phyloP scores from a whole-genome alignment of 2,113 vertebrate species.

The Zapus hudsonius region DNA sequence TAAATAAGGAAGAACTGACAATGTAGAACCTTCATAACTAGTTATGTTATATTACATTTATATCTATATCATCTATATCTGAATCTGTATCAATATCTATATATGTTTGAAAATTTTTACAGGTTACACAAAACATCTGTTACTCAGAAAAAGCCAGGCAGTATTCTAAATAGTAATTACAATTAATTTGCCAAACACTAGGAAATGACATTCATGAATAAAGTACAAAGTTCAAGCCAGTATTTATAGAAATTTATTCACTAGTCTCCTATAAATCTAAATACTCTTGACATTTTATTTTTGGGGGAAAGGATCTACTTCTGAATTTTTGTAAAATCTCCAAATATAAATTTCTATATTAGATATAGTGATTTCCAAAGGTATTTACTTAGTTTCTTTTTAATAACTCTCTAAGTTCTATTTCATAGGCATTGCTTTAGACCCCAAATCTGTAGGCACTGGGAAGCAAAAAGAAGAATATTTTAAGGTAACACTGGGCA shows the following conservation, averaged over 20 bases:
- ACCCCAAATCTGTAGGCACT: too few species aligned
- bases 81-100: neutral
- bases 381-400: too few species aligned
- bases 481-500: too few species aligned
- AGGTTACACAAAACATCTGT: neutral
- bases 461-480: too few species aligned
- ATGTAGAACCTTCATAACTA: neutral
- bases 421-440: too few species aligned
- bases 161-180: conserved; percentile 23
- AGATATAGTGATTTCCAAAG: too few species aligned
- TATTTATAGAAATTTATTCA: conserved; percentile 50
- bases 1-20: conserved; percentile 30
- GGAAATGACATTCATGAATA: conserved; percentile 32
- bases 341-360: too few species aligned
- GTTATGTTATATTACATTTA: neutral
- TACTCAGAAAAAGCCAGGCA: conserved; percentile 33
- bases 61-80: too few species aligned
- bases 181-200: conserved; percentile 31
- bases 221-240: conserved; percentile 13
- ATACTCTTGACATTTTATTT: too few species aligned
- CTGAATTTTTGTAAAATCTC: too few species aligned
- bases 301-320: too few species aligned
- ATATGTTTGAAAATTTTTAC: conserved; percentile 16
- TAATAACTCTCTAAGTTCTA: too few species aligned
- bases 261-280: conserved; percentile 22